Evolutionary conservation across 1,140 invertebrate species (phyloP).

Genomic region (Hylaeus volcanicus): DNA sequence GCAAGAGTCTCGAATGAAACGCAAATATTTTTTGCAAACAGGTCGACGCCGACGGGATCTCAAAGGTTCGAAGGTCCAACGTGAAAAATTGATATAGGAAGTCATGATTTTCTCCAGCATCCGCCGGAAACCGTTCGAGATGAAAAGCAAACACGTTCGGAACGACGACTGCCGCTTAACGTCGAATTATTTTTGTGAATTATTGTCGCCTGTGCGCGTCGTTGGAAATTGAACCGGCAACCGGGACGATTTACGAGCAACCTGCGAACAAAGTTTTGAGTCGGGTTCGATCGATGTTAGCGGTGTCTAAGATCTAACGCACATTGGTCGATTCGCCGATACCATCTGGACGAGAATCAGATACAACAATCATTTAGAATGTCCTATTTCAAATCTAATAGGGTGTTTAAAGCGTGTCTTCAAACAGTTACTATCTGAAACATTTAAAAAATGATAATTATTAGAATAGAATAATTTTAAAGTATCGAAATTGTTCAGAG

Average conservation of each 20-base stretch:
- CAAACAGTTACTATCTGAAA: no score
- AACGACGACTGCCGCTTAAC: not conserved
- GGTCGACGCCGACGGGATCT: not conserved
- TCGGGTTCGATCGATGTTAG: not conserved
- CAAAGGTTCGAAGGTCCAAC: no score
- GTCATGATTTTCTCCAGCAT: not conserved
- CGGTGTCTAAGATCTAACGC: conserved; percentile 1
- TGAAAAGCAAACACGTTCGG: conserved; percentile 7
- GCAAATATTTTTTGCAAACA: conserved; percentile 5
- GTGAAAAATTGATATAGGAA: not conserved
- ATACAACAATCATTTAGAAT: no score
- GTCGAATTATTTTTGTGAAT: conserved; percentile 9
- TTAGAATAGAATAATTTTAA: no score
- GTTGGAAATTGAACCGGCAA: not conserved
- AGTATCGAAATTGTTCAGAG: no score
- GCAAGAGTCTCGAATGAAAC: not conserved
- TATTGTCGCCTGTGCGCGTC: not conserved
- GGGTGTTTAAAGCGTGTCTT: no score
- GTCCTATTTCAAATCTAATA: no score
- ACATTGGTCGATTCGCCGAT: no score
- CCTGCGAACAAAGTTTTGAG: not conserved
- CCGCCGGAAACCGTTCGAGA: not conserved
- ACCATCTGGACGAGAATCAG: no score
- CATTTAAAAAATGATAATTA: no score
- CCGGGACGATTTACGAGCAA: conserved; percentile 23